Evolutionary conservation across 2,888 invertebrate genomes (phyloP), one percentile per base, ranked within the genome.

Genomic region (Lepas anatifera): DNA sequence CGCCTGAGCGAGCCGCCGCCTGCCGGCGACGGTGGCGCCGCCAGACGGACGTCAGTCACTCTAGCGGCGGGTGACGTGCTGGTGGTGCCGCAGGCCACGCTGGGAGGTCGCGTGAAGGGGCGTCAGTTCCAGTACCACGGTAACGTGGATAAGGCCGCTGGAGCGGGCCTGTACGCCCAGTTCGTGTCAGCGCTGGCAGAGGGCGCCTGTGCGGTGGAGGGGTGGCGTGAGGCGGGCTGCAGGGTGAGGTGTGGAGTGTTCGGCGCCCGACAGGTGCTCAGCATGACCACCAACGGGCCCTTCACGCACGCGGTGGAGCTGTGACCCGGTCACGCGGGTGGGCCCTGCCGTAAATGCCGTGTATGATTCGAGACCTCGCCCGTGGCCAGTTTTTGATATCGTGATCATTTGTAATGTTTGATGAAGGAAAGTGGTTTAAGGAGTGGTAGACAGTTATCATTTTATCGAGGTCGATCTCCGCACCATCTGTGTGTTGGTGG

Each of bases 51-150:
- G 0, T 78, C 79, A 1, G 73, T 80, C 22, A 70, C 77, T 46
- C 79, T 80, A 32, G 74, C 80, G 6, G 78, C 80, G 4, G 80
- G 80, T n/a, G 80, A 80, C 72, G 73, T 81, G 18, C 76, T 82
- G 1, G 77, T 82, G 35, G 77, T 82, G 70, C 82, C 82, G 4
- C 82, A 82, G 73, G 81, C 81, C 0, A 80, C 80, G 3, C 76
- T 82, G 4, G 81, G 81, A 16, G 82, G 81, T 7, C 77, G 76
- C 67, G 70, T 79, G 11, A 81, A 81, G 75, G 80, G 81, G 10
- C 80, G 79, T 70, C 70, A 74, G 8, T 77, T 81, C 75, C 81
- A 82, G 76, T 82, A 82, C 73, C 82, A 82, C 74, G 76, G 74
- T 67, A 79, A 80, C 71, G 78, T 81, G 25, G 77, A 76, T 66